These are phyloP conservation scores for Vanessa atalanta DNA, from an alignment of 1,140 invertebrate genomes.

Conservation along the genomic window DNA sequence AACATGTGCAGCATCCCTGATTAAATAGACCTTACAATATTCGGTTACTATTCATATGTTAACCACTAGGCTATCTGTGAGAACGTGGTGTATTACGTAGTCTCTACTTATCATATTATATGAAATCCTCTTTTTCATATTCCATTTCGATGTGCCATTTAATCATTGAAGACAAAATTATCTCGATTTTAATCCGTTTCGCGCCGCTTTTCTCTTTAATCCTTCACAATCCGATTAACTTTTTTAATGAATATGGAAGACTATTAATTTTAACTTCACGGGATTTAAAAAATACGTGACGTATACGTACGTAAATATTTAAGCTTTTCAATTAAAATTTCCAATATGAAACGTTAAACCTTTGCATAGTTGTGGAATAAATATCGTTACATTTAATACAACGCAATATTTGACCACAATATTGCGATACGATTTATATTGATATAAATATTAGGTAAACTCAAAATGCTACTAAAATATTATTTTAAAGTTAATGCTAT, in stretches of 20 bases:
- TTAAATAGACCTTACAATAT: too few relatives aligned
- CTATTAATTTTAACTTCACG: constrained; percentile 1
- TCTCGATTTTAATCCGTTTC: not conserved
- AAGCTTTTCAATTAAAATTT: not conserved
- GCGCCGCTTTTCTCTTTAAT: not conserved
- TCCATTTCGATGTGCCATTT: not conserved
- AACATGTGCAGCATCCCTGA: too few relatives aligned
- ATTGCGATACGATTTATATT: not conserved
- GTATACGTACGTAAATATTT: not conserved
- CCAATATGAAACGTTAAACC: not conserved
- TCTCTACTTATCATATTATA: not conserved
- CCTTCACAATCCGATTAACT: not conserved
- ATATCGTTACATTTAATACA: not conserved
- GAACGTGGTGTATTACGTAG: too few relatives aligned
- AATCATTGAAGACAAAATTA: not conserved
- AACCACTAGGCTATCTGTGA: too few relatives aligned
- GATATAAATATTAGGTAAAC: not conserved
- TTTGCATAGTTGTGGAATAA: not conserved
- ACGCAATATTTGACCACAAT: not conserved
- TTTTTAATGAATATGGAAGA: constrained; percentile 1
- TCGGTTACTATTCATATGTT: too few relatives aligned
- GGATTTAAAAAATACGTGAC: not conserved
- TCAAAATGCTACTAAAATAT: too few relatives aligned
- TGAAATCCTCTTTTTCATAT: not conserved
- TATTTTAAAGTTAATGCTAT: too few relatives aligned